Evolutionary conservation across 2,797 vertebrate genomes (phyloP), one percentile per base, ranked within the genome.

Genomic region (Syngnathus acus): DNA sequence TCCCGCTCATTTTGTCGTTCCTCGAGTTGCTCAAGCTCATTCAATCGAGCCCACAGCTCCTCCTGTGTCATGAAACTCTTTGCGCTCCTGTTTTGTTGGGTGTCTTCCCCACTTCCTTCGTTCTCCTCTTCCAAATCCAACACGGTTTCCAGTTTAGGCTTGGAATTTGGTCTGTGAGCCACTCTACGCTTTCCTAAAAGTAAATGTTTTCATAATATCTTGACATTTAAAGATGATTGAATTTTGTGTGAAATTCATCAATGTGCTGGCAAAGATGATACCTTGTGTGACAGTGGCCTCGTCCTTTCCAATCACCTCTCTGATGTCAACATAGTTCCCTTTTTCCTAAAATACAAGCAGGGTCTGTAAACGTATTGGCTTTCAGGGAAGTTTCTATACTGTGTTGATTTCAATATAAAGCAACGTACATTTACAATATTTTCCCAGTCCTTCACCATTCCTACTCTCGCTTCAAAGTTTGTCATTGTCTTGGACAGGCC

Each of bases 91-190:
- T 37, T 63, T 42, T 74, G 74, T 21, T 39, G 0, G 0, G 32
- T 4, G 1, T 50, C 59, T 14, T 83, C 71, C 55, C 47, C 74
- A 11, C 40, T 39, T 72, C 64, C 10, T 71, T 43, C 64, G 84
- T 72, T 40, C 79, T 84, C 80, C 57, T 88, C 82, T 65, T 78
- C 78, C 4, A 87, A 47, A 68, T 85, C 78, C 68, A 86, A 48
- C 38, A 79, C 58, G 0, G 84, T 75, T 61, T 90, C 90, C 70
- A 82, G 74, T 87, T 95, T 98, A 65, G 94, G 94, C 80, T 92
- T 96, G 39, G 94, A 95, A 77, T 96, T 91, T 80, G 93, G 94
- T 76, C 87, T 94, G 88, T 94, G 96, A 77, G 95, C 96, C 78
- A 86, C 80, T 82, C 97, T 91, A 68, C 85, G 85, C 78, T 91